A percentile compares a stretch with the other conserved stretches of the same genome.
Evolutionary conservation across 2,888 invertebrate genomes (phyloP).

Genomic region (Drosophila birchii): DNA sequence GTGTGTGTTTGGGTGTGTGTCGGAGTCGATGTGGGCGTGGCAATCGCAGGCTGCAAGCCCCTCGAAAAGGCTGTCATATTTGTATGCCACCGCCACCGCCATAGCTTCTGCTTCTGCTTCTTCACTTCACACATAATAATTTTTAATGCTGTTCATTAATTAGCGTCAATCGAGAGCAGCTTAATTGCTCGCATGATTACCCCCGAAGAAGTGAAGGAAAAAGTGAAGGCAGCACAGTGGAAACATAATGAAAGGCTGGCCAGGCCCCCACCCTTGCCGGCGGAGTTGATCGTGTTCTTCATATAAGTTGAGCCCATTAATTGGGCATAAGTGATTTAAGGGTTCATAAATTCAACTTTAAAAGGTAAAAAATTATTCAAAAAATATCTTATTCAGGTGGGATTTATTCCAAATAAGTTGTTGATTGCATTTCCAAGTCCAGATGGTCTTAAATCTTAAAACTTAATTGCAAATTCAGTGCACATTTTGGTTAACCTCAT

Average conservation of each 20-base stretch:
- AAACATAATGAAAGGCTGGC: conserved; percentile 18
- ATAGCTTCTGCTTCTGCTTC: conserved; percentile 29
- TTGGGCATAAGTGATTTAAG: conserved; percentile 19
- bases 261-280: not conserved
- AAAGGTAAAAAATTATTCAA: not conserved
- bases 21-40: conserved; percentile 18
- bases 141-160: conserved; percentile 75
- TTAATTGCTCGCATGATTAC: conserved; percentile 51
- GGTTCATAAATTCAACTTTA: conserved; percentile 5
- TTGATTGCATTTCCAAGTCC: not conserved
- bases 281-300: conserved; percentile 16
- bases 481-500: not conserved
- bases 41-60: conserved; percentile 9
- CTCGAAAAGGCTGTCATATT: conserved; percentile 59
- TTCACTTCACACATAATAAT: conserved; percentile 63
- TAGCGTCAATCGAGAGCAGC: conserved; percentile 55
- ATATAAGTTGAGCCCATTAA: conserved; percentile 14
- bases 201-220: conserved; percentile 16
- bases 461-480: not conserved
- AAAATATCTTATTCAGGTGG: not conserved
- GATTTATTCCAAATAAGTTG: not conserved
- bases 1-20: not conserved
- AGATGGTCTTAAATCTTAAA: not conserved
- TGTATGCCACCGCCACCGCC: conserved; percentile 4
- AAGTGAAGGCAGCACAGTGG: conserved; percentile 10